phyloP scores from a whole-genome alignment of 1,140 invertebrate species.

The Euwallacea fornicatus region DNA sequence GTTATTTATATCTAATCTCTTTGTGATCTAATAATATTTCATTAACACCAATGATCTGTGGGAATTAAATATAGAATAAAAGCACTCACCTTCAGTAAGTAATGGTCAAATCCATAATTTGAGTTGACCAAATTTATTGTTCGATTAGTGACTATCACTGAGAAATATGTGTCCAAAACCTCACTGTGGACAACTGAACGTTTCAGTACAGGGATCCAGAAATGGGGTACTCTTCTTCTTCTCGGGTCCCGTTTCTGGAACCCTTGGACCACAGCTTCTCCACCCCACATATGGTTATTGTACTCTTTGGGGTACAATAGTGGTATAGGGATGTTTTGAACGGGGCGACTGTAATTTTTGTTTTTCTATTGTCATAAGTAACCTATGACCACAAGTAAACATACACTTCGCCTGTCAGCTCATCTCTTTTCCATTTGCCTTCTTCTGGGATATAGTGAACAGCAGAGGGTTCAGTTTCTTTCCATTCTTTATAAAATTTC shows the following conservation, averaged over 20 bases:
- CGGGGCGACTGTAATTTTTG: constrained; percentile 56
- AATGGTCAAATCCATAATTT: constrained; percentile 92
- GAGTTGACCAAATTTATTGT: constrained; percentile 85
- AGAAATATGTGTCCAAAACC: constrained; percentile 85
- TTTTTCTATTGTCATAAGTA: neutral
- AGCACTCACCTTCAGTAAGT: constrained; percentile 77
- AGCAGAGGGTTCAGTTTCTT: constrained; percentile 68
- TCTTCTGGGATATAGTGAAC: constrained; percentile 84
- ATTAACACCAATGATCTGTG: too few relatives aligned
- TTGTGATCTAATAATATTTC: too few relatives aligned
- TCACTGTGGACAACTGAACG: constrained; percentile 89
- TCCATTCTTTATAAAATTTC: constrained; percentile 87
- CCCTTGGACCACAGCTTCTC: constrained; percentile 92
- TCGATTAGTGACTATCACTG: constrained; percentile 77
- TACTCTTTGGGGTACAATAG: constrained; percentile 77
- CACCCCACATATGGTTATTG: constrained; percentile 91
- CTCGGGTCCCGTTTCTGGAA: constrained; percentile 70
- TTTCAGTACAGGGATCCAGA: constrained; percentile 83
- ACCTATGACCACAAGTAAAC: constrained; percentile 24
- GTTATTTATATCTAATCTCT: neutral
- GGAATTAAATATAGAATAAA: neutral
- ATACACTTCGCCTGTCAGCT: constrained; percentile 71
- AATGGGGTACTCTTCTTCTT: constrained; percentile 69
- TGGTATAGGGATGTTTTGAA: constrained; percentile 80
- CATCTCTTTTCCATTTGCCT: constrained; percentile 72